phyloP scores from a whole-genome alignment of 1,140 invertebrate species.

The Agrilus planipennis region DNA sequence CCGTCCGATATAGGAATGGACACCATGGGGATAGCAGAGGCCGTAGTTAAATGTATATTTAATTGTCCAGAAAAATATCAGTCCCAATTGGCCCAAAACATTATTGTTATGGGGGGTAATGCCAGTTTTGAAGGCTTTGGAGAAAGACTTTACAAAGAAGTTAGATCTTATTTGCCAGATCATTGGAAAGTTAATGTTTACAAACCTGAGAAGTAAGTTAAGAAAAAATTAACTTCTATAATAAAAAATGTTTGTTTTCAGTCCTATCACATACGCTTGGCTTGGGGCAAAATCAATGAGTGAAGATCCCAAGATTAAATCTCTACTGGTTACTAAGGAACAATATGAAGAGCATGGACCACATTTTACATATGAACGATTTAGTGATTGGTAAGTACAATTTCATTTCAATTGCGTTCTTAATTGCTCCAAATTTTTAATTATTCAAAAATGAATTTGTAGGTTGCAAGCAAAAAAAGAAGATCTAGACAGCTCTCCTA shows the following conservation, averaged over 20 bases:
- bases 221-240: conserved; percentile 3
- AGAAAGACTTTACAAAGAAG: conserved; percentile 68
- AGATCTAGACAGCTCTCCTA: too few relatives aligned
- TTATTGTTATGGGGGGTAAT: conserved; percentile 87
- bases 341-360: conserved; percentile 80
- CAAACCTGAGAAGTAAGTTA: conserved; percentile 50
- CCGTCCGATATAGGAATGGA: conserved; percentile 91
- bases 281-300: conserved; percentile 69
- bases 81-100: conserved; percentile 77
- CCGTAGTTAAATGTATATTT: conserved; percentile 64
- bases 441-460: too few relatives aligned
- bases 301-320: conserved; percentile 59
- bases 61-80: conserved; percentile 64
- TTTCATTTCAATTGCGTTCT: too few relatives aligned
- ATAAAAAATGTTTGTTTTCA: conserved; percentile 31
- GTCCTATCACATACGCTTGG: conserved; percentile 79
- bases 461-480: too few relatives aligned
- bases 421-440: too few relatives aligned
- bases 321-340: conserved; percentile 62
- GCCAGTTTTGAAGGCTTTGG: conserved; percentile 71
- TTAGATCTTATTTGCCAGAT: conserved; percentile 63
- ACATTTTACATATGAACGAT: conserved; percentile 23
- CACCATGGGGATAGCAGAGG: conserved; percentile 90
- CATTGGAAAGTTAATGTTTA: conserved; percentile 63
- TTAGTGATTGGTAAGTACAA: conserved; percentile 23